phyloP scores from a whole-genome alignment of 1,140 invertebrate species.

The Frieseomelitta varia region DNA sequence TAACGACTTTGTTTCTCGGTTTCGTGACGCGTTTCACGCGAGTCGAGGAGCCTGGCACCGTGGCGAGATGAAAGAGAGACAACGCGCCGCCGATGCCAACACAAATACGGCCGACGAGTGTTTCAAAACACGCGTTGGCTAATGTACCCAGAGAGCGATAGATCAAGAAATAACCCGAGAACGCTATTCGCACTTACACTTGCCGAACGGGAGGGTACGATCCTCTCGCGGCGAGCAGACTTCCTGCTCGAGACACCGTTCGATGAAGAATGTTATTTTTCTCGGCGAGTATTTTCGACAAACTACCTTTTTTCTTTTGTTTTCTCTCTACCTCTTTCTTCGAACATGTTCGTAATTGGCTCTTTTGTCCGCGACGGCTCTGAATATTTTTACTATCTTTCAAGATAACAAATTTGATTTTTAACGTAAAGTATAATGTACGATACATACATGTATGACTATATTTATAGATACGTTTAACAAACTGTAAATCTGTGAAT shows the following conservation, averaged over 20 bases:
- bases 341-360: not conserved
- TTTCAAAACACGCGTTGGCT: slow-evolving; percentile 81
- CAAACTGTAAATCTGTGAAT: no score
- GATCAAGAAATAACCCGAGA: slow-evolving; percentile 78
- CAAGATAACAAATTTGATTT: no score
- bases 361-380: no score
- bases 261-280: not conserved
- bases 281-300: not conserved
- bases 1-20: slow-evolving; percentile 31
- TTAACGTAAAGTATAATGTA: no score
- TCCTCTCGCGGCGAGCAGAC: slow-evolving; percentile 5
- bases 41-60: slow-evolving; percentile 57
- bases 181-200: slow-evolving; percentile 51
- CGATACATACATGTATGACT: no score
- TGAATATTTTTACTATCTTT: no score
- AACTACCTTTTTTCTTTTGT: not conserved
- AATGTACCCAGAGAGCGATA: slow-evolving; percentile 75
- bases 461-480: no score
- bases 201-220: not conserved
- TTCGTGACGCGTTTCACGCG: slow-evolving; percentile 10
- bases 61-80: slow-evolving; percentile 76
- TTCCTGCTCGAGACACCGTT: slow-evolving; percentile 7
- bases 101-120: slow-evolving; percentile 79
- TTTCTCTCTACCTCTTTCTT: not conserved
- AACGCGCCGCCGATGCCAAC: slow-evolving; percentile 75